Base-by-base conservation (phyloP, 2,888 invertebrate species). In the Dioctria rufipes region DNA sequence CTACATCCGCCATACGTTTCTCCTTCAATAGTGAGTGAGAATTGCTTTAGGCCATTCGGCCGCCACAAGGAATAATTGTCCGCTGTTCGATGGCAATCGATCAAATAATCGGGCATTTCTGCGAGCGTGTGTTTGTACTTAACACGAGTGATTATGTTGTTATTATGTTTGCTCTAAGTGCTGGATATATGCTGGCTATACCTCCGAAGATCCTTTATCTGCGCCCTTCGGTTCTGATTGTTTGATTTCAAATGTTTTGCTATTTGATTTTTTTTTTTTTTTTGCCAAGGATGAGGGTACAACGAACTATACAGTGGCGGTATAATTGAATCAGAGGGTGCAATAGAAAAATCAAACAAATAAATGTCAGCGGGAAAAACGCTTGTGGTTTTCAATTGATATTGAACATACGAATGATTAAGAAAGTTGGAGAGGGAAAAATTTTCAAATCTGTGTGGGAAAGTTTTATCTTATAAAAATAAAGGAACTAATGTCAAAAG, bases 91-190 rank as follows among this genome's bases (percentile, higher is more conserved):
- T 77, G 77, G 63, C 49, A 77, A 77, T 77, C 77, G 63, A 77
- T 77, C 77, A 77, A 73, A 25, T 25, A 25, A 73, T 73, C 77
- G n/a, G 49, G 13, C 46, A 42, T 13, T 66, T 66, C 43, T n/a
- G 66, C 66, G 46, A 13, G 25, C 77, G 77, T 77, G 77, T 61
- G 77, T 77, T 63, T 77, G 61, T 75, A 63, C 77, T 61, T 77
- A 77, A 77, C 77, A 77, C 77, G 61, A 77, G 77, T 77, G 77
- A 77, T 77, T 77, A 77, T 51, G 77, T 77, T 77, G 77, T 77
- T 77, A 77, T 77, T 77, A 77, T 77, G 40, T 77, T 77, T 77
- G 63, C 77, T 61, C 43, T 75, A 37, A 75, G 54, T 43, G 43
- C 42, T 46, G 5, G 46, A 8, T 46, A 39, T 73, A 73, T 63